Percentiles rank a stretch among this genome's conserved stretches.
Conservation (phyloP, 2,113 vertebrate species). For the Bolborhynchus lineola region DNA sequence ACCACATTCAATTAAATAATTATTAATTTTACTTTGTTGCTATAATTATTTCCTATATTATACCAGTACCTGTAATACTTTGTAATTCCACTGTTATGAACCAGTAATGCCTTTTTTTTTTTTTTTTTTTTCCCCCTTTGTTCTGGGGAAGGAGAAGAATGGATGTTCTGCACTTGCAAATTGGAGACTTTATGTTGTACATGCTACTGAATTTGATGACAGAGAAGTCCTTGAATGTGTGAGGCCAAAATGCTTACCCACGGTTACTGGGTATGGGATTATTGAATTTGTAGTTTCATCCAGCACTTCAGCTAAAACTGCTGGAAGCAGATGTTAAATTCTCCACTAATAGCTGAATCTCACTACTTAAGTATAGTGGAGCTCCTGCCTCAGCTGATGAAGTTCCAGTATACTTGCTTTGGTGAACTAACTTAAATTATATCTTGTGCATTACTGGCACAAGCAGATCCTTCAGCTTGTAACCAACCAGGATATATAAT, state of each 20-base stretch:
- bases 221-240: background rate
- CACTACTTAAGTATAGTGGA: background rate
- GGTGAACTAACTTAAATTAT: background rate
- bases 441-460: background rate
- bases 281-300: background rate
- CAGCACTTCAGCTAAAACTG: background rate
- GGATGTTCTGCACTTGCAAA: background rate
- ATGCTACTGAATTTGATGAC: background rate
- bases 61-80: background rate
- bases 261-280: background rate
- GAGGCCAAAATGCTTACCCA: background rate
- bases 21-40: background rate
- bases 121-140: too few species aligned
- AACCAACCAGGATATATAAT: background rate
- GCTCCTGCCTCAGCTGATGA: background rate
- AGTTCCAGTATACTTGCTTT: background rate
- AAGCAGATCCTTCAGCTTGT: background rate
- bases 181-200: fast-evolving
- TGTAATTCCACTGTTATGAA: background rate
- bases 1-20: too few species aligned
- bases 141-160: background rate
- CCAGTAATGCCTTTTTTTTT: background rate
- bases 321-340: background rate
- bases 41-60: background rate
- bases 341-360: background rate